Evolutionary conservation across 2,113 vertebrate genomes (phyloP).

Genomic region (Anhinga anhinga): DNA sequence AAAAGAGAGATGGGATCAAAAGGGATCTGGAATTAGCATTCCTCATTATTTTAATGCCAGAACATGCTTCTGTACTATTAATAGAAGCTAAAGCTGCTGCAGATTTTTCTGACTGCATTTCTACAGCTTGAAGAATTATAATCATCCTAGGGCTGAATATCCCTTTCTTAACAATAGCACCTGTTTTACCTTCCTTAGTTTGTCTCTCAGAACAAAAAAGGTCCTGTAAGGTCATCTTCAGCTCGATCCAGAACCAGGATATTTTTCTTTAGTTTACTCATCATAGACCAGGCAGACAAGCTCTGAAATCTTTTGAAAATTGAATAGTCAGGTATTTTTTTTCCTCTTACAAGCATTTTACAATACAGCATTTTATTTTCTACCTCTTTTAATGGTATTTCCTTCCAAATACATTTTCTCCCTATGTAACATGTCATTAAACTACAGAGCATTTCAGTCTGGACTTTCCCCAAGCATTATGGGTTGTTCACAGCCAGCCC

Average conservation of each 20-base stretch:
- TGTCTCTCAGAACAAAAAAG: constrained; percentile 49
- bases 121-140: constrained; percentile 30
- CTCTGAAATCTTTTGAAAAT: constrained; percentile 40
- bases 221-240: constrained; percentile 50
- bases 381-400: constrained; percentile 64
- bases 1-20: background rate
- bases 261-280: constrained; percentile 21
- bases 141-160: constrained; percentile 6
- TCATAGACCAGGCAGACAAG: background rate
- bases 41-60: constrained; percentile 54
- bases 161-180: constrained; percentile 45
- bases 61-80: constrained; percentile 33
- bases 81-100: constrained; percentile 25
- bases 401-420: constrained; percentile 60
- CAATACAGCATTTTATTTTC: constrained; percentile 20
- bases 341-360: background rate
- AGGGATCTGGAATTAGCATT: constrained; percentile 7
- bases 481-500: constrained; percentile 52
- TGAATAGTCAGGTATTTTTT: background rate
- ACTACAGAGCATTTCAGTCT: constrained; percentile 54
- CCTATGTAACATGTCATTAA: constrained; percentile 67
- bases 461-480: constrained; percentile 66
- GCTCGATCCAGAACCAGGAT: background rate
- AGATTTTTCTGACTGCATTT: constrained; percentile 28
- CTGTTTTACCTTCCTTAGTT: constrained; percentile 58